Evolutionary conservation across 2,113 vertebrate species (phyloP).

Genomic region (Epinephelus lanceolatus): DNA sequence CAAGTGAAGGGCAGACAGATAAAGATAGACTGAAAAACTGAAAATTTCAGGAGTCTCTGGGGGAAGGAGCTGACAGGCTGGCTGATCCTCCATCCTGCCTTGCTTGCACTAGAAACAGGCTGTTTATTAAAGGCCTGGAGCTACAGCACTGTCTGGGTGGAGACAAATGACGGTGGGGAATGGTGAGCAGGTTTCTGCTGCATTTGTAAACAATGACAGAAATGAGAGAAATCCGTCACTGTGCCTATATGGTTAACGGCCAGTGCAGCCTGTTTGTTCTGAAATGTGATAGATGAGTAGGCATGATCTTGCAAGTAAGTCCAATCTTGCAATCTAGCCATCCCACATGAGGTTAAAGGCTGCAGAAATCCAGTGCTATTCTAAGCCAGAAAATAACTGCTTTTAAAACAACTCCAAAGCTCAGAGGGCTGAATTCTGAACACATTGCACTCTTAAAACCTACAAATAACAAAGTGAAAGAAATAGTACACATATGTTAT

Average conservation of each 20-base stretch:
- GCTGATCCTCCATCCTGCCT: conserved; percentile 8
- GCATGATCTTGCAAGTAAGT: conserved; percentile 29
- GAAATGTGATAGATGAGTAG: conserved; percentile 36
- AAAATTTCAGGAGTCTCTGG: conserved; percentile 16
- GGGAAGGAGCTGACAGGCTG: conserved; percentile 11
- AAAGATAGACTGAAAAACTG: conserved; percentile 20
- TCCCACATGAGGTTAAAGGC: conserved; percentile 31
- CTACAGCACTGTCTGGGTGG: conserved; percentile 9
- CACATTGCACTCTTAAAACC: background rate
- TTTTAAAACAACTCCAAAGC: conserved; percentile 5
- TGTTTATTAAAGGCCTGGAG: conserved; percentile 43
- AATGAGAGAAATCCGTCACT: background rate
- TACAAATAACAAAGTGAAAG: background rate
- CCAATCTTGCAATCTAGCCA: conserved; percentile 16
- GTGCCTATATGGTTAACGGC: background rate
- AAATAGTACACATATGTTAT: background rate
- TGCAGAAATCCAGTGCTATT: background rate
- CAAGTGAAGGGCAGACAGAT: background rate
- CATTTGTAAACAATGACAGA: background rate
- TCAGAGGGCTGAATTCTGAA: background rate
- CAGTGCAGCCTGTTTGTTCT: background rate
- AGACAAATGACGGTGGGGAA: background rate
- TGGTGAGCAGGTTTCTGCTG: conserved; percentile 6
- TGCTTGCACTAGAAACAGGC: background rate
- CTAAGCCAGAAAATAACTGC: background rate